Evolutionary conservation across 2,888 invertebrate genomes (phyloP), one percentile per base, ranked within the genome.

Genomic region (Drosophila niveifrons): DNA sequence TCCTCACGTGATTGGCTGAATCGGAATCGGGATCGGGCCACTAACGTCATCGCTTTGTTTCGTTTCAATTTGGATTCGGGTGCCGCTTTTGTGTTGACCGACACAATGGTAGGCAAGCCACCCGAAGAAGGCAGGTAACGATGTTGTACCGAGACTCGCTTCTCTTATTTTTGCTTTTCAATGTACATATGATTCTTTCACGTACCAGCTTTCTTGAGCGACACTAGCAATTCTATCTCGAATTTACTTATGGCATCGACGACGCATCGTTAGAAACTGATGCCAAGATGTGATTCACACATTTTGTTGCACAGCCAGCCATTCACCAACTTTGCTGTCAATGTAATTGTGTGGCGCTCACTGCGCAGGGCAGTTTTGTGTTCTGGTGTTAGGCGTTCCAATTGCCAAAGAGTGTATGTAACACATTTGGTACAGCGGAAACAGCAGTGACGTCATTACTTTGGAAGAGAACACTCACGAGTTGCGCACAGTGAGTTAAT

Each of bases 1-100:
- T 61, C 52, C 46, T 65, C 68, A 66, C 59, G 63, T 70, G 81
- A 81, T 85, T 81, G 85, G 81, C 66, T 65, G 58, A 55, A 62
- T 55, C 34, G 43, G 58, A 55, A 62, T 55, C 34, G 43, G 47
- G 52, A 58, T 52, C 39, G 46, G 47, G 65, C 50, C 34, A 34
- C 55, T 56, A 44, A 44, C 41, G 47, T 56, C 68, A 56, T 56
- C 47, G 47, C 59, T 73, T 41, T 39, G 62, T 52, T 70, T 59
- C 23, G 55, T 11, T 48, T 58, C 39, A 10, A 13, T 58, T 58
- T 15, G 13, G 13, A 39, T 34, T 55, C 31, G 31, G 11, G 52
- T 41, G 34, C 36, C 44, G 61, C 55, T 64, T 75, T 72, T 77
- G 65, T 74, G 58, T 78, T 78, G 47, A 41, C 41, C 46, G 41